phyloP scores from a whole-genome alignment of 2,797 vertebrate genomes.

The Eulemur albifrons region DNA sequence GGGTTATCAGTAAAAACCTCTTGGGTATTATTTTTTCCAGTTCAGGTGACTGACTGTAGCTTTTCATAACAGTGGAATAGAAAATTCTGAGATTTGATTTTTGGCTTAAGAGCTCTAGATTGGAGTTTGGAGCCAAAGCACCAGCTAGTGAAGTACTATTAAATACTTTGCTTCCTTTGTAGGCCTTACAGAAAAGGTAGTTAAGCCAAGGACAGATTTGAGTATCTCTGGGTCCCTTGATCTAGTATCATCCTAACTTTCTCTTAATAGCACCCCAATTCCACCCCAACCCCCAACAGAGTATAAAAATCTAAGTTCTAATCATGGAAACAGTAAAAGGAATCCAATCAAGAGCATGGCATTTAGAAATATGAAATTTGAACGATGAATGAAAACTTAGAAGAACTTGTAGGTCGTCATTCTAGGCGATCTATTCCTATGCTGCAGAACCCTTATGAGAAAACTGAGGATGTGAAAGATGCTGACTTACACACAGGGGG shows the following conservation, averaged over 20 bases:
- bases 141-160: background rate
- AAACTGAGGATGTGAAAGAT: background rate
- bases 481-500: background rate
- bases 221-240: background rate
- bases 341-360: background rate
- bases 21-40: background rate
- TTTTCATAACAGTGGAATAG: background rate
- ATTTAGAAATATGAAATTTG: slow-evolving; percentile 30
- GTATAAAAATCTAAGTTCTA: background rate
- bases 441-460: background rate
- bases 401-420: background rate
- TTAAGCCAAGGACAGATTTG: background rate
- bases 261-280: background rate
- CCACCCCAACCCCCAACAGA: background rate
- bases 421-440: background rate
- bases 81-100: slow-evolving; percentile 52
- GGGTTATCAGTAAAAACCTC: background rate
- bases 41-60: background rate
- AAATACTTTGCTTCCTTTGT: background rate
- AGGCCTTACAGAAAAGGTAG: background rate
- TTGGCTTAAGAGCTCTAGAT: slow-evolving; percentile 16
- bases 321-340: background rate
- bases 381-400: slow-evolving; percentile 16
- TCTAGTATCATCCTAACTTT: background rate
- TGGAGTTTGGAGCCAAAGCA: slow-evolving; percentile 27